Evolutionary conservation across 2,888 invertebrate genomes (phyloP).

Genomic region (Drosophila birchii): DNA sequence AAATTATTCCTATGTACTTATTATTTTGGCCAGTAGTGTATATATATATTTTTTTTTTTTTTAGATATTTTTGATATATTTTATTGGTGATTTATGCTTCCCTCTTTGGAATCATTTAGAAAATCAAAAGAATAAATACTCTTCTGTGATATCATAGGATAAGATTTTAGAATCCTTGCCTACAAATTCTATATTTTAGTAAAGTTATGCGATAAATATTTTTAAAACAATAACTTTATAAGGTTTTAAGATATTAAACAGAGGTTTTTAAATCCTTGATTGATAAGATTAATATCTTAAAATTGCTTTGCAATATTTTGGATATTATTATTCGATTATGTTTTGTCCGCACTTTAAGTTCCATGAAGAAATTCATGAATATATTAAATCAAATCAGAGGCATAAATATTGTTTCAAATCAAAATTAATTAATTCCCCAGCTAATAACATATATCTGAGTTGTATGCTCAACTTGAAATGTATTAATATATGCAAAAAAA

Average conservation of each 20-base stretch:
- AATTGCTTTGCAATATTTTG: not conserved
- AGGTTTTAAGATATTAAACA: not conserved
- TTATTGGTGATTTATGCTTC: not conserved
- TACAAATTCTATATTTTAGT: not conserved
- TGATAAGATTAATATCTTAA: not conserved
- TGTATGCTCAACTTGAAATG: constrained; percentile 11
- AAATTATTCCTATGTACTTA: no score
- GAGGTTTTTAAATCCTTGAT: not conserved
- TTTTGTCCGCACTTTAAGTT: not conserved
- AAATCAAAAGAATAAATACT: not conserved
- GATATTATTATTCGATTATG: not conserved
- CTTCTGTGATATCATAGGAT: not conserved
- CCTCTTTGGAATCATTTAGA: not conserved
- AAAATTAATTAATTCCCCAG: constrained; percentile 14
- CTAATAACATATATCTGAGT: constrained; percentile 6
- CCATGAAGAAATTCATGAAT: not conserved
- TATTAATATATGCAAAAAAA: constrained; percentile 7
- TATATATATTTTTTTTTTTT: no score
- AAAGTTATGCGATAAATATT: no score
- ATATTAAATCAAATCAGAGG: not conserved
- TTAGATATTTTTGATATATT: not conserved
- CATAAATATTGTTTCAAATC: constrained; percentile 8
- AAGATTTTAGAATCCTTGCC: no score
- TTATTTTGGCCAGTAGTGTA: no score
- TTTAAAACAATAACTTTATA: not conserved